phyloP scores from a whole-genome alignment of 2,113 vertebrate species.

The Nothocercus nigrocapillus region DNA sequence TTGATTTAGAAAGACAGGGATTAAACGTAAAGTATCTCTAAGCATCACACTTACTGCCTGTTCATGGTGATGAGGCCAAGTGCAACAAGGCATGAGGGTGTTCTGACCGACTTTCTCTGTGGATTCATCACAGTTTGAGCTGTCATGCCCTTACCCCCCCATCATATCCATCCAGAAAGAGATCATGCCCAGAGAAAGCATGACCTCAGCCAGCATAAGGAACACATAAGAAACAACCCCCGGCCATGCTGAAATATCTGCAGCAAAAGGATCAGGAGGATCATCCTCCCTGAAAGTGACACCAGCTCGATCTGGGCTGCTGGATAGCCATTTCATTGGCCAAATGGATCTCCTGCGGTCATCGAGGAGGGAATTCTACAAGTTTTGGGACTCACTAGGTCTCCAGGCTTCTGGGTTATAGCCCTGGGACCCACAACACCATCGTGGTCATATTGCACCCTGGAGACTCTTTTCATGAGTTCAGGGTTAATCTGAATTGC shows the following conservation, averaged over 20 bases:
- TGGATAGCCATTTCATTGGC: neutral
- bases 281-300: neutral
- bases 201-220: neutral
- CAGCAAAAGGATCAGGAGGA: neutral
- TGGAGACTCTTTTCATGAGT: neutral
- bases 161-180: no score
- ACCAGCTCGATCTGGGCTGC: neutral
- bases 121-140: neutral
- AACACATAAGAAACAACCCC: neutral
- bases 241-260: neutral
- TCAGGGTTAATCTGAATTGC: neutral
- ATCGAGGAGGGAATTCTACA: neutral
- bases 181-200: no score
- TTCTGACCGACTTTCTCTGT: neutral
- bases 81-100: neutral
- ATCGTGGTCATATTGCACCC: neutral
- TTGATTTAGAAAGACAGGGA: neutral
- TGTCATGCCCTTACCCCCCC: neutral
- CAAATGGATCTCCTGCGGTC: neutral
- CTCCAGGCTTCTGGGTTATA: neutral
- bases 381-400: neutral
- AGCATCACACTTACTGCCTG: rapidly evolving
- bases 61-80: neutral
- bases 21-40: neutral
- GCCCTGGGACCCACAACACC: neutral